phyloP scores from a whole-genome alignment of 2,888 invertebrate genomes.

The Apantesis nais region DNA sequence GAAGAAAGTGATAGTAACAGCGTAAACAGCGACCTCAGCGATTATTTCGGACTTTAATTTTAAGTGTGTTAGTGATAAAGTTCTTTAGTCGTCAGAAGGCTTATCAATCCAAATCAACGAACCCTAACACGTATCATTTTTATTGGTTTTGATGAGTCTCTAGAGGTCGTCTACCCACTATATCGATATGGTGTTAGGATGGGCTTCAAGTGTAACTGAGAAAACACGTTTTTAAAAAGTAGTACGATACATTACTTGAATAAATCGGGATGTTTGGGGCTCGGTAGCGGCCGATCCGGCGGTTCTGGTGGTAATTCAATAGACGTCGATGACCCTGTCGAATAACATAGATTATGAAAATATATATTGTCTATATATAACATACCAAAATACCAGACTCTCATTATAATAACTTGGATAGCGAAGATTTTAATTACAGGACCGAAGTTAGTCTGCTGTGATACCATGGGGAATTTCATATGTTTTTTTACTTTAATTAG shows the following conservation, averaged over 20 bases:
- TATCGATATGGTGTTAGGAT: no score
- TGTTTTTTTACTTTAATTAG: neutral
- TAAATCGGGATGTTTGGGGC: conserved; percentile 69
- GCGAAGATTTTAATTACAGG: neutral
- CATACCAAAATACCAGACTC: no score
- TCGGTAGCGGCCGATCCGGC: conserved; percentile 68
- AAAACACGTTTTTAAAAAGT: neutral
- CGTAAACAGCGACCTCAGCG: no score
- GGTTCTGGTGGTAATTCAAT: conserved; percentile 60
- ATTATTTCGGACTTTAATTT: no score
- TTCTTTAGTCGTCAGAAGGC: no score
- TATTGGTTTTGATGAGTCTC: no score
- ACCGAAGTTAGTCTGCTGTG: neutral
- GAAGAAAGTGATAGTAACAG: no score
- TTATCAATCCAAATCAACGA: no score
- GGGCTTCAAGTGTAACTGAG: no score
- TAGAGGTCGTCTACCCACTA: no score
- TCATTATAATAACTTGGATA: neutral
- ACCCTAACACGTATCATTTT: no score
- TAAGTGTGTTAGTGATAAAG: no score
- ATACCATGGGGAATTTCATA: neutral
- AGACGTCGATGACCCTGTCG: conserved; percentile 21
- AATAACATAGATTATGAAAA: neutral
- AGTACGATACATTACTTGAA: conserved; percentile 54
- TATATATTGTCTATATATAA: neutral